Conservation (phyloP, 2,113 vertebrate genomes). For the Protobothrops mucrosquamatus region DNA sequence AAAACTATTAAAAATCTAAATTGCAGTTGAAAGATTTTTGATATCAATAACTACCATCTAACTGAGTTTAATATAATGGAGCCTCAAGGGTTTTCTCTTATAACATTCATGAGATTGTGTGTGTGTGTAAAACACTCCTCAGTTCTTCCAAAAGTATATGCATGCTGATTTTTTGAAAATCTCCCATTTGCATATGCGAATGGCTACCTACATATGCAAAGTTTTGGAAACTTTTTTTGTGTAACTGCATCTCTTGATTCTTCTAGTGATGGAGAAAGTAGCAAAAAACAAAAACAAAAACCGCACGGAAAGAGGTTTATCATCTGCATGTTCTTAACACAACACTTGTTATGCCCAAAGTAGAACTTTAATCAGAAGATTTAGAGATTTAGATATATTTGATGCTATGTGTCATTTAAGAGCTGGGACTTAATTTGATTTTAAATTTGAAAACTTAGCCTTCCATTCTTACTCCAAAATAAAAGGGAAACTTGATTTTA, state of each 20-base stretch:
- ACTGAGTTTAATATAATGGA: neutral
- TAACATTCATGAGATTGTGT: neutral
- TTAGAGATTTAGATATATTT: neutral
- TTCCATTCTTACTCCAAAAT: neutral
- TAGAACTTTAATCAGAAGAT: neutral
- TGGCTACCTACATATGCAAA: neutral
- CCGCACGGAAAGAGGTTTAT: neutral
- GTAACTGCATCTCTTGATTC: neutral
- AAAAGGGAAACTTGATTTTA: neutral
- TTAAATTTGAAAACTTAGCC: neutral
- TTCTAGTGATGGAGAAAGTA: neutral
- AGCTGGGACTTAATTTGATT: neutral
- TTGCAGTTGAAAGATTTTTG: neutral
- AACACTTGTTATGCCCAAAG: neutral
- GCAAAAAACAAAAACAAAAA: neutral
- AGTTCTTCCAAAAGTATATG: neutral
- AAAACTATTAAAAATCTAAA: neutral
- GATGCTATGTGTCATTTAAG: neutral
- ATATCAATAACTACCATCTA: neutral
- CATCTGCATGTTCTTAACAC: too few relatives aligned
- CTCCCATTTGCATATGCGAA: neutral
- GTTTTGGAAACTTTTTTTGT: neutral
- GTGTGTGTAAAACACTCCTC: neutral
- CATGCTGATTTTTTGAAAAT: neutral
- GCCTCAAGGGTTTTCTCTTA: neutral